phyloP scores from a whole-genome alignment of 2,113 vertebrate genomes.

The Lutjanus erythropterus region DNA sequence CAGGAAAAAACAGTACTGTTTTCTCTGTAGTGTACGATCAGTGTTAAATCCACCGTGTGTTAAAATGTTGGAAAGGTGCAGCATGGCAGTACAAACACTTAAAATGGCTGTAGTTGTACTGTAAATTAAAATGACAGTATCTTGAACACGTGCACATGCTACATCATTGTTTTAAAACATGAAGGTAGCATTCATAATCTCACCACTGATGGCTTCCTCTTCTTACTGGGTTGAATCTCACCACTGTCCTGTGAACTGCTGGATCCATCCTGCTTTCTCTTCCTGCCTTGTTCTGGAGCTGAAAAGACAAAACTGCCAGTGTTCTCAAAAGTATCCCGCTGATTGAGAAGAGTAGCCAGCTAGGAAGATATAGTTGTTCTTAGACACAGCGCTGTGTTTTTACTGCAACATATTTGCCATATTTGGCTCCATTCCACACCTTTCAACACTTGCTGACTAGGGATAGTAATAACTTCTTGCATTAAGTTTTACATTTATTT shows the following conservation, averaged over 20 bases:
- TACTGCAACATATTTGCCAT: not conserved
- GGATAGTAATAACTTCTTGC: not conserved
- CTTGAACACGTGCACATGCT: not conserved
- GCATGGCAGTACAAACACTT: not conserved
- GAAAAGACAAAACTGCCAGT: not conserved
- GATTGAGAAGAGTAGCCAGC: not conserved
- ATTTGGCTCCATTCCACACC: not conserved
- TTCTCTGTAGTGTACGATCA: not conserved
- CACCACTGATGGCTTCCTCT: conserved; percentile 83
- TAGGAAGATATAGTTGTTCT: not conserved
- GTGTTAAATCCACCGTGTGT: not conserved
- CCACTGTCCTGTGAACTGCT: conserved; percentile 73
- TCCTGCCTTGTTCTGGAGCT: conserved; percentile 76
- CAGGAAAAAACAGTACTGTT: not conserved
- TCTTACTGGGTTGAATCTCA: conserved; percentile 83
- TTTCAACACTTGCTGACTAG: not conserved
- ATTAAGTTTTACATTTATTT: not conserved
- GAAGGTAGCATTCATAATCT: conserved; percentile 44
- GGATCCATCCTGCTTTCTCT: conserved; percentile 86
- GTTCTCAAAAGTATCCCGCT: conserved; percentile 1
- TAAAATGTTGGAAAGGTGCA: not conserved
- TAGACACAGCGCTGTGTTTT: not conserved
- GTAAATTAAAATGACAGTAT: not conserved
- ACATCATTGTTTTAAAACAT: not conserved
- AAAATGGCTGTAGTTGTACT: not conserved